A percentile compares a stretch with the other conserved stretches of the same genome.
Conservation (phyloP, 2,113 vertebrate genomes). For the Chloropsis hardwickii region DNA sequence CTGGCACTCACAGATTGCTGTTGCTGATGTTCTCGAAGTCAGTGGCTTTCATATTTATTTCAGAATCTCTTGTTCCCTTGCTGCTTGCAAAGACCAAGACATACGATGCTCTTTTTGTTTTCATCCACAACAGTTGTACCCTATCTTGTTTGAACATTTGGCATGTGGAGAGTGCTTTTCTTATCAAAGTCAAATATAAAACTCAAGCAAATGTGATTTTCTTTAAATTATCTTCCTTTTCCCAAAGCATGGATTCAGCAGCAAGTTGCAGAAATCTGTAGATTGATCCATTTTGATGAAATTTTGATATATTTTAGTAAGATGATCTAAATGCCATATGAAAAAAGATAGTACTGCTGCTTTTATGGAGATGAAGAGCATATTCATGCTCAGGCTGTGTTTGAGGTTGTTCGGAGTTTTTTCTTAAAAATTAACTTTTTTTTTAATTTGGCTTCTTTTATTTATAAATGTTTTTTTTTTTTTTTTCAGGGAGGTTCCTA, state of each 20-base stretch:
- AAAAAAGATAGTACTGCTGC: neutral
- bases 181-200: neutral
- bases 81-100: neutral
- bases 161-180: neutral
- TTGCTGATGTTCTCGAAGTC: neutral
- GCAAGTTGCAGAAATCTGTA: neutral
- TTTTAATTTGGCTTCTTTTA: neutral
- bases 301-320: neutral
- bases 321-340: neutral
- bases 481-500: slow-evolving; percentile 86
- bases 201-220: neutral
- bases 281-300: neutral
- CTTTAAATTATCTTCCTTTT: neutral
- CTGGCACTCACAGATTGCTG: neutral
- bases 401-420: neutral
- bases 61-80: neutral
- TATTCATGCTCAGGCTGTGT: neutral
- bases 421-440: neutral
- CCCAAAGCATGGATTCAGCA: neutral
- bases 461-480: neutral
- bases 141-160: neutral
- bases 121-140: neutral
- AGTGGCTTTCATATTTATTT: neutral
- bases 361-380: neutral
- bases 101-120: accelerated